Base-by-base conservation (phyloP, 1,140 invertebrate genomes). In the Aphaenogaster floridana region DNA sequence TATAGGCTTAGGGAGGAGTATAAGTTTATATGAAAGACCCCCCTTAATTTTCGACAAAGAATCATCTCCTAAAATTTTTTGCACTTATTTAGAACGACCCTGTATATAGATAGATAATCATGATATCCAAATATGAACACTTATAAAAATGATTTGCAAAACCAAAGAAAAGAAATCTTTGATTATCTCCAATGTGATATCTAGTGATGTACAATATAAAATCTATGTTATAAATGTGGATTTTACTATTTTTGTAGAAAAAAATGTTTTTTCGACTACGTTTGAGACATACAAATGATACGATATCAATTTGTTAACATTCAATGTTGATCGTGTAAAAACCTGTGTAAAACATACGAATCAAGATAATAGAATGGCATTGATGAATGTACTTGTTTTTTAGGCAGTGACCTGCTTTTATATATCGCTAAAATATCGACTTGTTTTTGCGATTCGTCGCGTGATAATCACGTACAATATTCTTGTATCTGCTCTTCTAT, bases 241-340 rank as follows among this genome's bases (percentile, higher is more conserved):
- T 45, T 61, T 57, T 15, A 7, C 13, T 28, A 17, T 9, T 17
- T 61, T 15, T 61, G 11, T 52, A 21, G 17, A 80, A 50, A 15
- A 45, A 68, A 66, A 52, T 7, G 6, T 11, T 63, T 8, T 6
- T 61, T 36, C 28, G 17, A 6, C 3, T 52, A 13, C 36, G 34
- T 3, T 77, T 78, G 4, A 48, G 2, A 11, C 28, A 28, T 28
- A 28, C 0, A 50, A 50, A 36, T 36, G 17, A 79, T 45, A 50
- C 7, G n/a, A 66, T 79, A 68, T 66, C 45, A 7, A 68, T 66
- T 52, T 66, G 13, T 66, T 66, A 15, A 81, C 9, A 52, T 39
- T 52, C 13, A 42, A 57, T 57, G 42, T 81, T 57, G 50, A 57
- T 57, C 8, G 21, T 71, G 39, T 71, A 21, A 6, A 57, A 57